Evolutionary conservation across 1,140 invertebrate genomes (phyloP), one percentile per base, ranked within the genome.

Genomic region (Drosophila oshimai): DNA sequence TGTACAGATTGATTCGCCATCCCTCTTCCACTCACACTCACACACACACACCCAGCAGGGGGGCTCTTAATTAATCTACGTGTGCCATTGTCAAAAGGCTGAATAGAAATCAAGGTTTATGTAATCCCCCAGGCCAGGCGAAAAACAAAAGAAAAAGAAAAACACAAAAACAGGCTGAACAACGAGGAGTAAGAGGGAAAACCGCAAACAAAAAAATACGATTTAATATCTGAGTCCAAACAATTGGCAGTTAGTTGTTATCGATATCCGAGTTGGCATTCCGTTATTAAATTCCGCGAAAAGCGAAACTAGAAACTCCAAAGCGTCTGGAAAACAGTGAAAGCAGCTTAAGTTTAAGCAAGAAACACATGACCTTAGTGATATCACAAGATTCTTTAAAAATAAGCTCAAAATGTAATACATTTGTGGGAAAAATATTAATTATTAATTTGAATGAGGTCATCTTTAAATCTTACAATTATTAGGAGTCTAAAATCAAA

Each of bases 21-120:
- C 74, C 18, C 51, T 33, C 33, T 70, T 29, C 22, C 46, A 28
- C 26, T 9, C 34, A 17, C 42, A 26, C 31, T 15, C 22, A 26
- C 22, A 26, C 26, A 44, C 13, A 22, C 13, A 10, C 18, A 9
- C 6, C 10, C 45, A 33, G 5, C 39, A 41, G 31, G 4, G 53
- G 20, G 15, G 49, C 49, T 68, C 62, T 68, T 68, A 68, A 68
- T 68, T 68, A 68, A 68, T 68, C 64, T 69, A 54, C 47, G 64
- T 67, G 62, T 65, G 60, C 44, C 60, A 65, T 64, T 65, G 53
- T 45, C 53, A 55, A 55, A 55, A 55, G 51, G 17, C 39, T 44
- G 44, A 47, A 33, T 65, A 41, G 62, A 65, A 67, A 67, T 67
- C 62, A 68, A 54, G 62, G 64, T 68, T 68, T 68, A 68, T 68